Percentiles rank a stretch among this genome's conserved stretches.
phyloP scores from a whole-genome alignment of 2,888 invertebrate species.

The Conistra vaccinii region DNA sequence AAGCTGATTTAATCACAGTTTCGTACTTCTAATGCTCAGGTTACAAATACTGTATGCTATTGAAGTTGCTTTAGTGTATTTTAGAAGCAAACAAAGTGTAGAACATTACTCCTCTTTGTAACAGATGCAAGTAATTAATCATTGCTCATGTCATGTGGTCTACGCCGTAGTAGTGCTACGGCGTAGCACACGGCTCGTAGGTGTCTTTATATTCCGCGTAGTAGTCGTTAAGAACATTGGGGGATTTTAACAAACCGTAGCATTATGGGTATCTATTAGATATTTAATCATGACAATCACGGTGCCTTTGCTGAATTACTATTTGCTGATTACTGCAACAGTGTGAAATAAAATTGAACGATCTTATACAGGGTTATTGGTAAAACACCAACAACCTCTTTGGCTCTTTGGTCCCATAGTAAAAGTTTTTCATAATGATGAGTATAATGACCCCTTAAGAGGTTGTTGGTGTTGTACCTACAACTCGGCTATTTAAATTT shows the following conservation, averaged over 20 bases:
- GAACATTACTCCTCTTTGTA: constrained; percentile 33
- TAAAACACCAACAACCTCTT: no score
- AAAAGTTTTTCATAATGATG: no score
- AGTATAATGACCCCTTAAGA: no score
- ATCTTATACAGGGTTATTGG: no score
- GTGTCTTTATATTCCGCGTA: constrained; percentile 26
- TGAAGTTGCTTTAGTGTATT: constrained; percentile 29
- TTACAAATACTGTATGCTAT: constrained; percentile 37
- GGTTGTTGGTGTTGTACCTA: no score
- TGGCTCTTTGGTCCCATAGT: no score
- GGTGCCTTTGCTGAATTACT: background rate
- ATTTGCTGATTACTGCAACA: background rate
- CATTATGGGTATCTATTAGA: background rate
- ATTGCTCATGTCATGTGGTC: constrained; percentile 25
- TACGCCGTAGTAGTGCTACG: constrained; percentile 42
- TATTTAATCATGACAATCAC: background rate
- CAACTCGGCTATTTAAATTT: background rate
- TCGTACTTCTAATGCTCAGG: constrained; percentile 48
- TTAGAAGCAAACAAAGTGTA: constrained; percentile 34
- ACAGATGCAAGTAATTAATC: constrained; percentile 50
- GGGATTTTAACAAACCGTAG: background rate
- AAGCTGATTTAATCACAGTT: constrained; percentile 57
- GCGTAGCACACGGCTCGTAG: constrained; percentile 27
- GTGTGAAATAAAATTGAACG: no score
- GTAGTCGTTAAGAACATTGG: constrained; percentile 6